Conservation (phyloP, 2,888 invertebrate species). For the Pediacus dermestoides region DNA sequence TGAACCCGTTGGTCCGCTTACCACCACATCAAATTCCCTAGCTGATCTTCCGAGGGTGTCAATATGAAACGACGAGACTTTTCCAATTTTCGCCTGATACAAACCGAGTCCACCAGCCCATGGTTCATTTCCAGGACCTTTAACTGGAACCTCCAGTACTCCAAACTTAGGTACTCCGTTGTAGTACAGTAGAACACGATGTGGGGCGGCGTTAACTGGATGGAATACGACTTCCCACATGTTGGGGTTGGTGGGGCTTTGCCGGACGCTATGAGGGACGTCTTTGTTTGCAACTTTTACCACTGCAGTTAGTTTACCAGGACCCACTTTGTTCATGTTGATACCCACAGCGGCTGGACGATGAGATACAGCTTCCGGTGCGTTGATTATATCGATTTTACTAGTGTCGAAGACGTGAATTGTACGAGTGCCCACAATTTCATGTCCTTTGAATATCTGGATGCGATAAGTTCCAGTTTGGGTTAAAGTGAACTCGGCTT, state of each 20-base stretch:
- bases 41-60: constrained; percentile 82
- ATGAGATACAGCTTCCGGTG: constrained; percentile 70
- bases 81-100: constrained; percentile 79
- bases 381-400: constrained; percentile 47
- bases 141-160: constrained; percentile 57
- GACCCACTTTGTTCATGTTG: constrained; percentile 65
- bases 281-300: constrained; percentile 78
- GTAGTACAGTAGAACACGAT: constrained; percentile 80
- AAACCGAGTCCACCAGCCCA: constrained; percentile 74
- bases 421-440: constrained; percentile 44
- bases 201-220: constrained; percentile 82
- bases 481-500: constrained; percentile 53
- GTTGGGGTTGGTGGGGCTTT: constrained; percentile 65
- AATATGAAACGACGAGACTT: constrained; percentile 82
- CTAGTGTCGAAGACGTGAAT: constrained; percentile 73
- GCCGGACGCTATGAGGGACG: constrained; percentile 77
- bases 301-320: constrained; percentile 75
- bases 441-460: constrained; percentile 32
- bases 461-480: constrained; percentile 55
- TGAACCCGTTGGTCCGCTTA: constrained; percentile 53
- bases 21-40: constrained; percentile 87
- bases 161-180: constrained; percentile 75
- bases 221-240: constrained; percentile 84
- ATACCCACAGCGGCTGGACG: constrained; percentile 76
- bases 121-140: constrained; percentile 46